A percentile compares a stretch with the other conserved stretches of the same genome.
phyloP scores from a whole-genome alignment of 2,113 vertebrate species.

The Microtus richardsoni region DNA sequence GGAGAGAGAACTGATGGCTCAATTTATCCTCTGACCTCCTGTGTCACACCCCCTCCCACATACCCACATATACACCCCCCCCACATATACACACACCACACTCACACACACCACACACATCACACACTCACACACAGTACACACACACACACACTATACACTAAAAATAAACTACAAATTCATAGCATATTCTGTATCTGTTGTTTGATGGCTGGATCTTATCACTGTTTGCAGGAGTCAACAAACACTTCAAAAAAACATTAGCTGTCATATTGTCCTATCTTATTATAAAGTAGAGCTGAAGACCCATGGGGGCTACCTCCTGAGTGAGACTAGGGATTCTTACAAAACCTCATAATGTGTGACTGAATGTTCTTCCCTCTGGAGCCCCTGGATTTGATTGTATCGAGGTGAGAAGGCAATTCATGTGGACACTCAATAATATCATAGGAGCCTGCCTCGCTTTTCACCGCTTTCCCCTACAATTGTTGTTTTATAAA shows the following conservation, averaged over 20 bases:
- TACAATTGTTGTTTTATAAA: not conserved
- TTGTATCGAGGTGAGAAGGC: not conserved
- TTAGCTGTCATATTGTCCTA: not conserved
- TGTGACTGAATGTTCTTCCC: not conserved
- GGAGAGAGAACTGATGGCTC: not conserved
- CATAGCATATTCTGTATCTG: not conserved
- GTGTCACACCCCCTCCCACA: too few species aligned
- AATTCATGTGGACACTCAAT: not conserved
- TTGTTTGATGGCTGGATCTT: not conserved
- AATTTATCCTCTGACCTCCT: not conserved
- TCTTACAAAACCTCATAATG: slow-evolving; percentile 43
- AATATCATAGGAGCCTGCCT: too few species aligned
- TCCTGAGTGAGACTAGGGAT: not conserved
- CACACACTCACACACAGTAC: not conserved
- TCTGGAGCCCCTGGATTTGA: slow-evolving; percentile 10
- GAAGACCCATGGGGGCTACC: not conserved
- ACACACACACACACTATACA: not conserved
- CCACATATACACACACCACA: not conserved
- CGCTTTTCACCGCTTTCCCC: not conserved
- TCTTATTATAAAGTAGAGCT: not conserved
- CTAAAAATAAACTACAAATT: not conserved
- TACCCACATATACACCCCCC: not conserved
- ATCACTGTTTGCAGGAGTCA: not conserved
- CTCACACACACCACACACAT: not conserved
- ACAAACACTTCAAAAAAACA: slow-evolving; percentile 33